phyloP scores from a whole-genome alignment of 2,797 vertebrate species.

The Falco biarmicus region DNA sequence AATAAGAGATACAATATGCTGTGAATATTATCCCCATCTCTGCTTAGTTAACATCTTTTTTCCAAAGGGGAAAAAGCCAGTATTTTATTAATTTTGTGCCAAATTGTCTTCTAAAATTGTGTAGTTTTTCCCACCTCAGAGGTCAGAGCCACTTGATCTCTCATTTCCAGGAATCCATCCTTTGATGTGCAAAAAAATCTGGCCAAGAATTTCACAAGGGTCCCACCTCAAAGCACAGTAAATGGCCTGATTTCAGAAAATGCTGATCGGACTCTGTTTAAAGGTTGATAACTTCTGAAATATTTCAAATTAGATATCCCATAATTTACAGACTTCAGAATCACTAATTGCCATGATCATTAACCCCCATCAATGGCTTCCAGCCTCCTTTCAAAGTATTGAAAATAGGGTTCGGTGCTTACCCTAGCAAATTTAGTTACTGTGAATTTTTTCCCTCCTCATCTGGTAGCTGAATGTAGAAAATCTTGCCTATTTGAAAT shows the following conservation, averaged over 20 bases:
- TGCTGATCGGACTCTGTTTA: neutral
- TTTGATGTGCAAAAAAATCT: neutral
- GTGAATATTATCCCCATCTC: neutral
- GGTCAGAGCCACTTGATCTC: neutral
- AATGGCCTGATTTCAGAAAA: neutral
- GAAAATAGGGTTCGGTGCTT: neutral
- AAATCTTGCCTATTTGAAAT: neutral
- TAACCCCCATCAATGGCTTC: neutral
- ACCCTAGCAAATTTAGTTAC: neutral
- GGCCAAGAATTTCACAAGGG: neutral
- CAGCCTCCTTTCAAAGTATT: neutral
- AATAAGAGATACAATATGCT: neutral
- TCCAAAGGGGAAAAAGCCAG: rapidly evolving
- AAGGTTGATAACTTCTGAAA: neutral
- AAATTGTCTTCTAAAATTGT: neutral
- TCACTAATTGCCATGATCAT: neutral
- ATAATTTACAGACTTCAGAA: neutral
- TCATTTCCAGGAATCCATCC: neutral
- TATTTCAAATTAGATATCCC: neutral
- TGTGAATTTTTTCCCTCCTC: neutral
- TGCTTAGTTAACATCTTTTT: neutral
- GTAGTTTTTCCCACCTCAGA: neutral
- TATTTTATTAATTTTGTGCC: neutral
- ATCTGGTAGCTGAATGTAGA: neutral
- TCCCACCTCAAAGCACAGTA: neutral